A percentile compares a stretch with the other conserved stretches of the same genome.
Conservation (phyloP, 2,113 vertebrate genomes). For the Acrocephalus kingi region DNA sequence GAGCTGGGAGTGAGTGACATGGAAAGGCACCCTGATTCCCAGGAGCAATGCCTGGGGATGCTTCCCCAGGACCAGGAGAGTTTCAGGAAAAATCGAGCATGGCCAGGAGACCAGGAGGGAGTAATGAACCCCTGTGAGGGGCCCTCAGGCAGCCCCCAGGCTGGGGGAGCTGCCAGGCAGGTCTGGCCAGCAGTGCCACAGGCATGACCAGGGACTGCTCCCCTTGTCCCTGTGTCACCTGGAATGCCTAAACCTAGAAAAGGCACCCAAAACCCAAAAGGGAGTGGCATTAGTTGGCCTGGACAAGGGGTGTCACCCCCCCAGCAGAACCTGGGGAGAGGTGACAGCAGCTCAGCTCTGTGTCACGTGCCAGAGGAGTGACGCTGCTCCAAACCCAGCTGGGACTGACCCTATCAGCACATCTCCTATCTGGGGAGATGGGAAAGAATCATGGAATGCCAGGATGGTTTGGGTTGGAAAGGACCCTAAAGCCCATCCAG, state of each 20-base stretch:
- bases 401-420: background rate
- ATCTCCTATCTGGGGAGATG: background rate
- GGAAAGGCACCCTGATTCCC: background rate
- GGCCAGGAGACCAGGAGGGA: background rate
- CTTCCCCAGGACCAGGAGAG: background rate
- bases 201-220: background rate
- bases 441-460: background rate
- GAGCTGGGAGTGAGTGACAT: background rate
- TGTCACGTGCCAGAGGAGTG: background rate
- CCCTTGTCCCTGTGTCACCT: background rate
- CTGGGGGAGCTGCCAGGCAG: background rate
- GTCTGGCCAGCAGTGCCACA: background rate
- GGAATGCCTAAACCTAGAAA: background rate
- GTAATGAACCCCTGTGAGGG: background rate
- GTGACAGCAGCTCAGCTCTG: background rate
- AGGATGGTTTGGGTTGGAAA: background rate
- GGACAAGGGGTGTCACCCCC: background rate
- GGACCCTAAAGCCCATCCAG: background rate
- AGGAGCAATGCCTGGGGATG: fast-evolving
- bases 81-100: background rate
- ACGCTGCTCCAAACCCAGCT: background rate
- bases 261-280: background rate
- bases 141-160: background rate
- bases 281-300: background rate
- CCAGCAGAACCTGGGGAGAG: background rate